Conservation (phyloP, 2,113 vertebrate genomes). For the Vidua chalybeata region DNA sequence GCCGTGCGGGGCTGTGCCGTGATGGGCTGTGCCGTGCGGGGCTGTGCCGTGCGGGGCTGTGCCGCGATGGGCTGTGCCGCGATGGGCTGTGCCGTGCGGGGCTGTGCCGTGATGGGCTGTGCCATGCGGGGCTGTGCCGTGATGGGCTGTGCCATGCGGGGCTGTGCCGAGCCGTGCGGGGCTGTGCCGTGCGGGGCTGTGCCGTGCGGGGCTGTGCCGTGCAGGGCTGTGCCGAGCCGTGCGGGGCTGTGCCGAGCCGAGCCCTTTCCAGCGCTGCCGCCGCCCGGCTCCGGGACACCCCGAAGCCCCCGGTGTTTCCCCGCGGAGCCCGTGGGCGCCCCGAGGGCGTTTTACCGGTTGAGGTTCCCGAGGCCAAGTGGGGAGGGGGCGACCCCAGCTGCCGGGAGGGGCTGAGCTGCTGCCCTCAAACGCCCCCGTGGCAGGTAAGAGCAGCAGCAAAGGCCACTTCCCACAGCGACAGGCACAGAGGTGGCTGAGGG, state of each 20-base stretch:
- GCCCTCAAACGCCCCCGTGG: neutral
- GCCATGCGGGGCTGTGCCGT: no score
- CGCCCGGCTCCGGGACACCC: neutral
- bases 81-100: no score
- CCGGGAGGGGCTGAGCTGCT: neutral
- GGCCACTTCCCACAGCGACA: accelerated
- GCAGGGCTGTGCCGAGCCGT: neutral
- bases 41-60: neutral
- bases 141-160: no score
- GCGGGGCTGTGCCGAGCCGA: accelerated
- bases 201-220: no score
- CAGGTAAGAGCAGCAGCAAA: accelerated
- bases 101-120: no score
- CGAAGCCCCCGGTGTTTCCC: neutral
- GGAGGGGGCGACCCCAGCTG: neutral
- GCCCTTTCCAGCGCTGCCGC: neutral
- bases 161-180: neutral
- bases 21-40: neutral
- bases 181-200: neutral
- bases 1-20: neutral
- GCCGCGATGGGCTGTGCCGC: no score
- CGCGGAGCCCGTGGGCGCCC: neutral
- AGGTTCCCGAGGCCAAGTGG: neutral
- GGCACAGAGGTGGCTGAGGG: accelerated
- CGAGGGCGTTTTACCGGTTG: neutral